Conservation (phyloP, 2,888 invertebrate species). For the Pseudanteris insignis region DNA sequence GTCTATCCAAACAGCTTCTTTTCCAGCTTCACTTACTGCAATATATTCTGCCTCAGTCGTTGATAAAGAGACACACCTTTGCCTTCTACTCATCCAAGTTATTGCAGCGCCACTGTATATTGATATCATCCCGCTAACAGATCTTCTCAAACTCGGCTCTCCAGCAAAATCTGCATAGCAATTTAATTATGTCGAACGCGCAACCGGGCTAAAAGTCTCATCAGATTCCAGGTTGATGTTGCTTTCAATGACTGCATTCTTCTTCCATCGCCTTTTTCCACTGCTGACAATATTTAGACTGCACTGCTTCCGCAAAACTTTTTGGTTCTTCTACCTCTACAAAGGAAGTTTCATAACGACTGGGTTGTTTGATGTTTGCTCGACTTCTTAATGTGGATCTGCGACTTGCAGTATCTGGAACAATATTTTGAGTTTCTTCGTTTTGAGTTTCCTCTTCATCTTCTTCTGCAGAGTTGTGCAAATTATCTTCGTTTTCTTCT, state of each 20-base stretch:
- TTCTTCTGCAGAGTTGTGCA: background rate
- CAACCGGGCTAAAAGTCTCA: slow-evolving; percentile 44
- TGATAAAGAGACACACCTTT: background rate
- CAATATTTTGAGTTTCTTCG: too few relatives aligned
- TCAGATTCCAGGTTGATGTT: slow-evolving; percentile 22
- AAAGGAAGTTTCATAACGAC: slow-evolving; percentile 13
- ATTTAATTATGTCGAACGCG: slow-evolving; percentile 22
- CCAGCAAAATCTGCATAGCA: too few relatives aligned
- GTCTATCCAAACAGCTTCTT: background rate
- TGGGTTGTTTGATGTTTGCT: slow-evolving; percentile 3
- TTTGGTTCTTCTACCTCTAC: slow-evolving; percentile 16
- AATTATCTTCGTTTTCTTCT: background rate
- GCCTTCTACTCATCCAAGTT: too few relatives aligned
- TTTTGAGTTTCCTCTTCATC: background rate
- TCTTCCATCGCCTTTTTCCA: slow-evolving; percentile 30
- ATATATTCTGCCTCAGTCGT: background rate
- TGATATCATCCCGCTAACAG: too few relatives aligned
- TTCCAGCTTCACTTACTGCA: background rate
- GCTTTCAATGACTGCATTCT: slow-evolving; percentile 18
- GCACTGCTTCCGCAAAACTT: slow-evolving; percentile 15
- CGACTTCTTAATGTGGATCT: background rate
- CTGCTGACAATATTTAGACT: slow-evolving; percentile 3
- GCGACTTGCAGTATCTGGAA: background rate
- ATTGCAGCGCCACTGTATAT: too few relatives aligned
- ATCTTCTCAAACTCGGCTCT: too few relatives aligned